phyloP scores from a whole-genome alignment of 1,140 invertebrate genomes.

The Leptestheria dahalacensis region DNA sequence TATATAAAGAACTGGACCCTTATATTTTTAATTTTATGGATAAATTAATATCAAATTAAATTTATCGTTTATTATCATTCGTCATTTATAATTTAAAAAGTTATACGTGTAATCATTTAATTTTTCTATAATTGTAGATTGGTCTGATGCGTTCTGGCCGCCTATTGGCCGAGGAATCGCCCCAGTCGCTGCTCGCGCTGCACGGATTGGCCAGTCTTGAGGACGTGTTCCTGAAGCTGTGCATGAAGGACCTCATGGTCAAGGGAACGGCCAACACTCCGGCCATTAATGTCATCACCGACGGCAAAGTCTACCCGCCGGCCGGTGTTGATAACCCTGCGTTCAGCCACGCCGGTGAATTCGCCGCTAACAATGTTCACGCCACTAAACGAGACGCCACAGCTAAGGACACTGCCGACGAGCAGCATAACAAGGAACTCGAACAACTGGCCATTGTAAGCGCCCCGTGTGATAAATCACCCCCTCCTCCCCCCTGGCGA shows the following conservation, averaged over 20 bases:
- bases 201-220: conserved; percentile 73
- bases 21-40: no score
- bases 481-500: no score
- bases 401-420: background rate
- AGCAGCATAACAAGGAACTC: conserved; percentile 1
- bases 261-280: background rate
- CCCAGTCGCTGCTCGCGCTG: conserved; percentile 60
- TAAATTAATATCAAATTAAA: no score
- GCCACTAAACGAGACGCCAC: background rate
- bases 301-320: background rate
- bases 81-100: no score
- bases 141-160: conserved; percentile 85
- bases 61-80: no score
- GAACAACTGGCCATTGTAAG: conserved; percentile 9
- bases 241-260: conserved; percentile 36
- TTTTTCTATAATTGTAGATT: conserved; percentile 42
- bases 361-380: background rate
- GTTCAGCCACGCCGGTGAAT: background rate
- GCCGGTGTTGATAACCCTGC: conserved; percentile 13
- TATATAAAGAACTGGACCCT: no score
- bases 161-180: conserved; percentile 80
- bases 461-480: no score
- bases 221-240: conserved; percentile 86
- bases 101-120: no score
- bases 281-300: background rate